Base-by-base conservation (phyloP, 2,888 invertebrate species). In the Dynastes hyllus region DNA sequence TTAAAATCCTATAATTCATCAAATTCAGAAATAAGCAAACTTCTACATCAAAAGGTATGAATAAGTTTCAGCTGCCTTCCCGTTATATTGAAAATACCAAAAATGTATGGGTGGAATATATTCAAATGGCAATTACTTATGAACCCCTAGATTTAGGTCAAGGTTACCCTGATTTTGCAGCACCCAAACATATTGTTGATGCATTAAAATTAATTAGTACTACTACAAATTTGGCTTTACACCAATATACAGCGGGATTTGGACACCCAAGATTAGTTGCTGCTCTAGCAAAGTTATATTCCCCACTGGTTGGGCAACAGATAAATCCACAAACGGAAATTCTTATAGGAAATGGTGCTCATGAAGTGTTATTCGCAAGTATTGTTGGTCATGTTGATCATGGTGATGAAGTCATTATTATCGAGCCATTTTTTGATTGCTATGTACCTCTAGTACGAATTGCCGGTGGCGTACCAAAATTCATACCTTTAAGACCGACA, bases 341-440 rank as follows among this genome's bases (percentile, higher is more conserved):
- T 66, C 87, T 99, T 53, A 94, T 98, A 2, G 96, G 97, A 0
- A 91, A 92, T 55, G 99, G 99, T 3, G 99, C 98, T 1, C 99
- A 98, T 86, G 97, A 98, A 87, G 96, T 98, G 0, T 90, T 99
- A 0, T 98, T 95, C 89, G 93, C 94, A 66, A 90, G 95, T 9
- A 94, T 98, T 80, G 73, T 88, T 89, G 96, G 97, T 6, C 95
- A 97, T 85, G 93, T 98, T 9, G 95, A 96, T 84, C 92, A 92
- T 1, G 97, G 95, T 0, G 95, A 96, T 87, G 96, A 98, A 90
- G 97, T 97, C 77, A 97, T 98, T 80, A 96, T 99, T 40, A 97
- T 99, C 81, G 99, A 99, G 88, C 99, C 99, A 0, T 98, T 94
- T 90, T 99, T 97, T 87, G 99, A 99, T 89, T 98, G 98, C 87